These are phyloP conservation scores for Hepsetus odoe DNA, from an alignment of 2,113 vertebrate species.

Conservation along the genomic window DNA sequence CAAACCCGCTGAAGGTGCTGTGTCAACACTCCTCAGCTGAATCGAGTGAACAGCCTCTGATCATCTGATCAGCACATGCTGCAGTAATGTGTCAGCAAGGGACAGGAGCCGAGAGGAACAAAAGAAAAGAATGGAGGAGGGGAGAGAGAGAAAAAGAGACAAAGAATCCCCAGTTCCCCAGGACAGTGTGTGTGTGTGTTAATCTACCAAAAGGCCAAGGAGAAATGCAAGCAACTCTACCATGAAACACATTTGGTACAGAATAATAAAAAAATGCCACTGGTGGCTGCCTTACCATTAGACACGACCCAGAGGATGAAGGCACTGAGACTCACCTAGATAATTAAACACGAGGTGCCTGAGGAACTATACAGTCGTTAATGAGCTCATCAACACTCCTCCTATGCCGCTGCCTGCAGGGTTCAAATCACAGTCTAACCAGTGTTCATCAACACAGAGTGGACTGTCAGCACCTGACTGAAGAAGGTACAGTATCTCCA, in stretches of 20 bases:
- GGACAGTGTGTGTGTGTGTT: neutral
- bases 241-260: neutral
- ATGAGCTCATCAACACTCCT: neutral
- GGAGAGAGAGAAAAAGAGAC: neutral
- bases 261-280: slow-evolving; percentile 3
- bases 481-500: neutral
- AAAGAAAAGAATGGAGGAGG: slow-evolving; percentile 9
- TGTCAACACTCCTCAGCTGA: slow-evolving; percentile 36
- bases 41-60: slow-evolving; percentile 20
- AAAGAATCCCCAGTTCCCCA: neutral
- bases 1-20: slow-evolving; percentile 32
- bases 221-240: neutral
- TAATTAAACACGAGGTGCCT: slow-evolving; percentile 2
- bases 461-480: neutral
- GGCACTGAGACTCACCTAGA: neutral
- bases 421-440: neutral
- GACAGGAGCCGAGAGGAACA: slow-evolving; percentile 15
- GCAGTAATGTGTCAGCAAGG: slow-evolving; percentile 59
- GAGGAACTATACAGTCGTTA: neutral
- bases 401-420: neutral
- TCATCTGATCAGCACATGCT: slow-evolving; percentile 52
- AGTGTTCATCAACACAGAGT: neutral
- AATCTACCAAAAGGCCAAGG: slow-evolving; percentile 5
- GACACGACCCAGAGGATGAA: neutral
- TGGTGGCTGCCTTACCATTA: neutral